Evolutionary conservation across 1,140 invertebrate species (phyloP), one percentile per base, ranked within the genome.

Genomic region (Drosophila bifasciata): DNA sequence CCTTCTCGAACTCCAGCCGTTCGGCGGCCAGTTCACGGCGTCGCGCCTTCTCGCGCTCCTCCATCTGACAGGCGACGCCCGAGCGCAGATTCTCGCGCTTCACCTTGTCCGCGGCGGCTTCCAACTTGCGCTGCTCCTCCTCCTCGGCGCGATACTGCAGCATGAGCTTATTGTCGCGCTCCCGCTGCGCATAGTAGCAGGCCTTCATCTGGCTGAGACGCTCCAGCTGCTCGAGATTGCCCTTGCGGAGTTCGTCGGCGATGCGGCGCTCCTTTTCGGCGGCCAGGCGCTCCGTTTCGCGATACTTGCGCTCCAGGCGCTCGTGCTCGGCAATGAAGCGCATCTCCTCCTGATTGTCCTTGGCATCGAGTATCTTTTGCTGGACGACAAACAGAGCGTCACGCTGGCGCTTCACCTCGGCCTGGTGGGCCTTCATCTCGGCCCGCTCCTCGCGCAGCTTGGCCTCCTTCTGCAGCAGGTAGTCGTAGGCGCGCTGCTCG

Each of bases 341-440:
- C 83, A 88, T 83, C 55, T 88, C 79, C n/a, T 88, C 83, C 5
- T 74, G 83, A 59, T 88, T 88, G 15, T 48, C 69, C 49, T 76
- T 78, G 15, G 83, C 70, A 13, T 88, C 78, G 23, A 88, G 59
- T 1, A 78, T 72, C 71, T 88, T 88, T 13, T 88, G 78, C 17
- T 86, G 83, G 0, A 76, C 56, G 1, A 67, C 63, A 16, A 50
- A 78, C 11, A 86, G 59, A 0, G 68, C 61, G 21, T 88, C 78
- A 0, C 84, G 78, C 3, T 62, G 58, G 0, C 75, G 67, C 17
- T 71, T 28, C 28, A 58, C 61, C 21, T 76, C 83, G 50, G 62
- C 63, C n/a, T 64, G 66, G 1, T 66, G 19, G 44, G 81, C 83
- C 1, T 79, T 68, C 41, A 59, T 53, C n/a, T 78, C 63, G 3